Conservation (phyloP, 2,113 vertebrate genomes). For the cattle (Bos taurus) region ARS-UCD2.0 NC_037336.1:65130501-65131000, state of each 20-base stretch:
- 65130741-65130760: background rate
- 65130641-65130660: background rate
- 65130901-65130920: background rate
- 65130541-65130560: background rate
- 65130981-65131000: background rate
- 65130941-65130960: background rate
- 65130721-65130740: background rate
- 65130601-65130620: background rate
- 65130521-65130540: background rate
- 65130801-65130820: background rate
- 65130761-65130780: background rate
- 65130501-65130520: background rate
- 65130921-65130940: background rate
- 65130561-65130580: background rate
- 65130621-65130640: background rate
- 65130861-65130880: background rate
- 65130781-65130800: background rate
- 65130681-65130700: background rate
- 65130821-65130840: background rate
- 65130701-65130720: background rate
- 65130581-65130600: fast-evolving
- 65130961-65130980: background rate
- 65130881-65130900: background rate
- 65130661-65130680: background rate
- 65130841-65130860: background rate